Evolutionary conservation across 2,113 vertebrate genomes (phyloP).

Genomic region (Tiliqua scincoides): DNA sequence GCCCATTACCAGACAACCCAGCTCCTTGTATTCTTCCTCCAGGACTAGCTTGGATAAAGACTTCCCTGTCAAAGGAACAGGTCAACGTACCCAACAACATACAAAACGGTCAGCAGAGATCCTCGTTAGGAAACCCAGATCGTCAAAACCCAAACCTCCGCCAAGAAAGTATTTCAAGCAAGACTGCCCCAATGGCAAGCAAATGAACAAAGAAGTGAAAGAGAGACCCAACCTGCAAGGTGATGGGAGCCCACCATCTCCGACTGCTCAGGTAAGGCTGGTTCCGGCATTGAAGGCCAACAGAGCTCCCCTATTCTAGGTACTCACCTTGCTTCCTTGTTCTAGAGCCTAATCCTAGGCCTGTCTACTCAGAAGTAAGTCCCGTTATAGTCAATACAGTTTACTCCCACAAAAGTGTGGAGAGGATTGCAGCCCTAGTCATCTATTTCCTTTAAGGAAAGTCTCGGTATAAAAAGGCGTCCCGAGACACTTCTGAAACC

Average conservation of each 20-base stretch:
- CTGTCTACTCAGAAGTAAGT: too few species aligned
- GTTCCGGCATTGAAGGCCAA: not conserved
- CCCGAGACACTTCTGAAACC: too few species aligned
- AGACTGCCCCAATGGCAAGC: slow-evolving; percentile 73
- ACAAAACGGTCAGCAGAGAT: slow-evolving; percentile 74
- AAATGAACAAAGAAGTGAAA: slow-evolving; percentile 62
- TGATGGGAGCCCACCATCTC: slow-evolving; percentile 43
- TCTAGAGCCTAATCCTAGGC: too few species aligned
- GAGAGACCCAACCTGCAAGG: slow-evolving; percentile 41
- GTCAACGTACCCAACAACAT: slow-evolving; percentile 70
- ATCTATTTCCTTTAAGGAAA: too few species aligned
- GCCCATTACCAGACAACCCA: slow-evolving; percentile 63
- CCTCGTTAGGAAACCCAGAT: slow-evolving; percentile 74
- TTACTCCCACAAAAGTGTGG: too few species aligned
- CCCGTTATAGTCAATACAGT: too few species aligned
- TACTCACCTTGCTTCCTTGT: not conserved
- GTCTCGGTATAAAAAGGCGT: too few species aligned
- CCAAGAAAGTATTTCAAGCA: slow-evolving; percentile 83
- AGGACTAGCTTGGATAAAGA: slow-evolving; percentile 59
- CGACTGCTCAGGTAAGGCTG: slow-evolving; percentile 76
- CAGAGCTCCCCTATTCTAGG: too few species aligned
- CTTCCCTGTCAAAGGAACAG: slow-evolving; percentile 58
- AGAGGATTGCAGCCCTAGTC: too few species aligned
- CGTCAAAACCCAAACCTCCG: slow-evolving; percentile 79
- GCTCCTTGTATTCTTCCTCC: slow-evolving; percentile 21